These are phyloP conservation scores for Halichoeres trimaculatus DNA, from an alignment of 2,113 vertebrate species.

Conservation along the genomic window DNA sequence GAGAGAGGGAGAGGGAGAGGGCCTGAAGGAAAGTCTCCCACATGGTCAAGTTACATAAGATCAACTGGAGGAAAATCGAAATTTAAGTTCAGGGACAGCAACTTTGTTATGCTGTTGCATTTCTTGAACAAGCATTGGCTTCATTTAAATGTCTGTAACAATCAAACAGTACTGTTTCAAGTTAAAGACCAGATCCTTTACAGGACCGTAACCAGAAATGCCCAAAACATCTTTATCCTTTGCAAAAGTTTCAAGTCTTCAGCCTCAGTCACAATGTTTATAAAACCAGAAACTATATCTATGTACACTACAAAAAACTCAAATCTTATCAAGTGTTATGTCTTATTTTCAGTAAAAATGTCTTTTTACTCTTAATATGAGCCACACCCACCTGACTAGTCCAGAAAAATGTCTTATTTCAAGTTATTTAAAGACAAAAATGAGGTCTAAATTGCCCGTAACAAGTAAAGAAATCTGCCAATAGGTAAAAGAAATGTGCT, in stretches of 20 bases:
- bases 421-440: too few relatives aligned
- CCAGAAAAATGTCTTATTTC: too few relatives aligned
- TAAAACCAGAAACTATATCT: slow-evolving; percentile 6
- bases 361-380: too few relatives aligned
- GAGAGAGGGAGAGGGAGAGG: slow-evolving; percentile 31
- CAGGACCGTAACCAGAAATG: not conserved
- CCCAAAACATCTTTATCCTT: not conserved
- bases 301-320: too few relatives aligned
- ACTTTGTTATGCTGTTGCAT: slow-evolving; percentile 43
- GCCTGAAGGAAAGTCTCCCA: slow-evolving; percentile 62
- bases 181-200: slow-evolving; percentile 2
- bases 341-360: too few relatives aligned
- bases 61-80: slow-evolving; percentile 58
- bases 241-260: not conserved
- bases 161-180: not conserved
- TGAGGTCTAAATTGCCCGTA: too few relatives aligned
- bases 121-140: slow-evolving; percentile 34
- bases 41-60: slow-evolving; percentile 67
- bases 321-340: too few relatives aligned
- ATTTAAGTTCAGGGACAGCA: slow-evolving; percentile 47
- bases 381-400: too few relatives aligned
- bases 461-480: too few relatives aligned
- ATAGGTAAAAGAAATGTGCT: too few relatives aligned
- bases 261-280: slow-evolving; percentile 3
- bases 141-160: slow-evolving; percentile 15